Evolutionary conservation across 2,888 invertebrate species (phyloP), one percentile per base, ranked within the genome.

Genomic region (Cosmia pyralina): DNA sequence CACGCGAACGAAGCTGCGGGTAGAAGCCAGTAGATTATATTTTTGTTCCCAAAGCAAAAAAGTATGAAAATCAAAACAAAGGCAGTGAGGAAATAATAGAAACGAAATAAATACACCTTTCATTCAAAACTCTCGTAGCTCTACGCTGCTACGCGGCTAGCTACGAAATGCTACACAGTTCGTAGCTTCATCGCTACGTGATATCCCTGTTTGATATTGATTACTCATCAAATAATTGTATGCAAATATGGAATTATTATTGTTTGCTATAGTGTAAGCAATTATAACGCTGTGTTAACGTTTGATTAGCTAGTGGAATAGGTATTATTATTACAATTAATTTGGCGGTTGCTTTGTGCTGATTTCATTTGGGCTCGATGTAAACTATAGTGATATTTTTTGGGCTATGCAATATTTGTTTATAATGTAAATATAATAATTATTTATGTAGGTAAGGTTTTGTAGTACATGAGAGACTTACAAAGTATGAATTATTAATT

Each of bases 151-250:
- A 69, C 79, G 72, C n/a, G 6, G 50, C 38, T 1, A 13, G 52
- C 79, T 79, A 77, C 83, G 75, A 53, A 44, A 8, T 65, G 73
- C 73, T 84, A 86, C 75, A 70, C 28, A 66, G 68, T 57, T 64
- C 63, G 74, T 75, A 86, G 74, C 59, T 11, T 60, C 19, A 59
- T 59, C 65, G 65, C 66, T 81, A 72, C 74, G 57, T 15, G 34
- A 52, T 44, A 69, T 69, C 62, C 57, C 38, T 62, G 63, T 75
- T 81, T 78, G 66, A 74, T 75, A 73, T 78, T 85, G 74, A 84
- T 86, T 85, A 63, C 69, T 72, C 64, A 72, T 81, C 48, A 76
- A 86, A 86, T 84, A 58, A 76, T 53, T 50, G 52, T 65, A 72
- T 64, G 78, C 82, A 84, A 84, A 86, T 78, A 77, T 50, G 44